Conservation (phyloP, 1,140 invertebrate genomes). For the Lordiphosa clarofinis region DNA sequence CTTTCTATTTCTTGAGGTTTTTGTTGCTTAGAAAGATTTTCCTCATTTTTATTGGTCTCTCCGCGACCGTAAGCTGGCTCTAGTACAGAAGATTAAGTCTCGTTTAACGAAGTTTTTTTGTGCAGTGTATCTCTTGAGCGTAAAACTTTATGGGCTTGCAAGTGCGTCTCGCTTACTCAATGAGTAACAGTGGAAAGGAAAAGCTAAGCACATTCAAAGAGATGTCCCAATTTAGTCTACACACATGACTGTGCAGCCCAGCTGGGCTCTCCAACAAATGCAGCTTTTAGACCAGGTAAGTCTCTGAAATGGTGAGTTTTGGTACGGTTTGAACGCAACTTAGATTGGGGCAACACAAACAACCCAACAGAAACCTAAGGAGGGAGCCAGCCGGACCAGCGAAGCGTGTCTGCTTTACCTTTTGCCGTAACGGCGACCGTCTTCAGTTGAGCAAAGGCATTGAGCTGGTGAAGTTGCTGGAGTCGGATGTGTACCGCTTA, state of each 20-base stretch:
- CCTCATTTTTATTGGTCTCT: too few relatives aligned
- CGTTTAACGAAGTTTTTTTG: neutral
- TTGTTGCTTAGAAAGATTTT: too few relatives aligned
- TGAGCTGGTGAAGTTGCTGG: conserved; percentile 36
- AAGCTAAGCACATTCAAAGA: conserved; percentile 1
- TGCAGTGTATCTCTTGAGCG: neutral
- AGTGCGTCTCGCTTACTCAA: conserved; percentile 4
- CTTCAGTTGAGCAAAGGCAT: conserved; percentile 67
- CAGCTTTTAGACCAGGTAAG: conserved; percentile 1
- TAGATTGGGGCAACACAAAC: conserved; percentile 38
- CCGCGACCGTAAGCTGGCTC: too few relatives aligned
- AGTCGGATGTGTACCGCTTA: conserved; percentile 9
- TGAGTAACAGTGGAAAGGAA: neutral
- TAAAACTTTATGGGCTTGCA: conserved; percentile 1
- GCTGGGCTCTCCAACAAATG: conserved; percentile 1
- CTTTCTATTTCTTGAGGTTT: too few relatives aligned
- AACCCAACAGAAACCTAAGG: conserved; percentile 21
- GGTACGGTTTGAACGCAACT: conserved; percentile 36
- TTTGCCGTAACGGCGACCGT: conserved; percentile 61
- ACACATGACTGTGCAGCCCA: too few relatives aligned
- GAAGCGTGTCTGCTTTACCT: conserved; percentile 55
- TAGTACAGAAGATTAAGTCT: too few relatives aligned
- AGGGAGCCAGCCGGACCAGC: conserved; percentile 4
- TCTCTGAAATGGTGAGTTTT: conserved; percentile 10
- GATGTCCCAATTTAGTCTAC: conserved; percentile 7